Conservation (phyloP, 2,888 invertebrate species). For the Parapristionchus giblindavisi region DNA sequence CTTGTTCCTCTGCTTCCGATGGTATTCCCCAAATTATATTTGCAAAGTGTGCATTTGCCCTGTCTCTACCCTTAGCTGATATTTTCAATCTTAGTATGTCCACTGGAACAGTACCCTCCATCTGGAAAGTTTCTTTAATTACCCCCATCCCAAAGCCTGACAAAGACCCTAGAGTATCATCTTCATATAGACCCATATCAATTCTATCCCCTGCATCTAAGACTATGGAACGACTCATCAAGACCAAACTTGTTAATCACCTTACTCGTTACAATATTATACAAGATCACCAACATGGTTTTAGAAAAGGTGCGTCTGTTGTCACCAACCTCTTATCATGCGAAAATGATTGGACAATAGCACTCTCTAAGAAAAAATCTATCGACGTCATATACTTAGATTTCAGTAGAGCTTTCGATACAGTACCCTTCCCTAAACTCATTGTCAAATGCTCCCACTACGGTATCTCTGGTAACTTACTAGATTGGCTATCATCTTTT, state of each 20-base stretch:
- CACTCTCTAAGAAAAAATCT: not conserved
- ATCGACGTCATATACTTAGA: not conserved
- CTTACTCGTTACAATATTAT: not conserved
- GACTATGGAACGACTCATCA: too few species aligned
- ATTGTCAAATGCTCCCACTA: not conserved
- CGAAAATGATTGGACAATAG: not conserved
- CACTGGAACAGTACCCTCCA: not conserved
- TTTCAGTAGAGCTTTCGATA: slow-evolving; percentile 3
- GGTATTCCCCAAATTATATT: not conserved
- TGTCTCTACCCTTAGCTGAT: not conserved
- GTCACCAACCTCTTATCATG: slow-evolving; percentile 1
- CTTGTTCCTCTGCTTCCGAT: not conserved
- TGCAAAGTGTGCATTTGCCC: not conserved
- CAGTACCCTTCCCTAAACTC: not conserved
- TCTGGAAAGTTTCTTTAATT: not conserved
- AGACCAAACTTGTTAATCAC: not conserved
- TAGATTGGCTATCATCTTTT: not conserved
- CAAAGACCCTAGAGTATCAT: not conserved
- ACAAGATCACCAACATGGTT: not conserved
- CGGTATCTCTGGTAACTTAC: not conserved
- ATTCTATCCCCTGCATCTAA: too few species aligned
- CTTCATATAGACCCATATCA: too few species aligned
- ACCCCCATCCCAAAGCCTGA: too few species aligned
- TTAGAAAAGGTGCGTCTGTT: not conserved
- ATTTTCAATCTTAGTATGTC: not conserved